Base-by-base conservation (phyloP, 2,113 vertebrate species). In the Microcebus ravelobensis region DNA sequence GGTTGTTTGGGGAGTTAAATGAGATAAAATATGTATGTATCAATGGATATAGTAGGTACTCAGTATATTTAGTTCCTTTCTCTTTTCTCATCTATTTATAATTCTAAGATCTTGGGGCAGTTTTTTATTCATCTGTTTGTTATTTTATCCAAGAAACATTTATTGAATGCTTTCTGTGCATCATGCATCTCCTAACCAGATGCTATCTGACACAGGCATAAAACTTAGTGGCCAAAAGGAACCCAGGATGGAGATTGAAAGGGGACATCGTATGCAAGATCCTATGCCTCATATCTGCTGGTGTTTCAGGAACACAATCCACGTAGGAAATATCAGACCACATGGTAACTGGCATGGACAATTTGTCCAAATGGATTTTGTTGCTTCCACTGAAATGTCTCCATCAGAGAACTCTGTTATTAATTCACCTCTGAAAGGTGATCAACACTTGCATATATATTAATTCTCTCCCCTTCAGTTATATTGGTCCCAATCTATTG, bases 141-240 rank as follows among this genome's bases (percentile, higher is more conserved):
- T 71, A 84, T 82, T 91, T 89, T 20, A 95, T 50, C 57, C 73
- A 91, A 12, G 83, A 89, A 86, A 70, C 83, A 82, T 73, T 55
- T n/a, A 27, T 34, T 2, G 74, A 89, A 20, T 14, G 3, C 3
- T 77, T 76, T 90, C 82, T 74, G 2, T 83, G 25, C 34, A 48
- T 21, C 25, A 59, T 7, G 3, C 6, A 76, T 50, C 65, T 74
- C 23, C 42, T 42, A 71, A 79, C 15, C 70, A 79, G 82, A 68
- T 57, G 31, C 29, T 29, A 21, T 65, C 86, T 89, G 79, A 52
- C 45, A 50, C 3, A 36, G 68, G 21, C 45, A 79, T 20, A 82
- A 87, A 65, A 77, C 36, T 73, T 9, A 68, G 5, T 67, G 65
- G 21, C n/a, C 50, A 63, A 63, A 76, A 80, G 14, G 50, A 61